Base-by-base conservation (phyloP, 2,113 vertebrate genomes). In the Dermatemys mawii region DNA sequence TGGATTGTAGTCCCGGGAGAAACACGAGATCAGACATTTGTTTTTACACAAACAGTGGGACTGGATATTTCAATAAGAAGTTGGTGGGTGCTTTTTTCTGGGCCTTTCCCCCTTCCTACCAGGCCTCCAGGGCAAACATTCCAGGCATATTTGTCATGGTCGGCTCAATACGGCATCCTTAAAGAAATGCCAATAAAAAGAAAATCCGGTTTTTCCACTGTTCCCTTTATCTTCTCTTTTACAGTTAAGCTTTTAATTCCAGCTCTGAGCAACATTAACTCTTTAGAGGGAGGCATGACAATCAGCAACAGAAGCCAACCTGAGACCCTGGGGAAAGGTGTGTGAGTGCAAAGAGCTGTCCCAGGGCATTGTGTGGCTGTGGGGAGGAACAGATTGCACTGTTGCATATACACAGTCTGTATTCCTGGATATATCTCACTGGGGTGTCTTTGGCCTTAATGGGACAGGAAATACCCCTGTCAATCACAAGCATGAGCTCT, bases 91-190 rank as follows among this genome's bases (percentile, higher is more conserved):
- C 93, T 90, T 94, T 90, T 93, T 81, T 80, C 50, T 87, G 89
- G 86, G 90, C 92, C 86, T 92, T 97, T 95, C 93, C 84, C 88
- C 90, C 86, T 91, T 93, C 92, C 3, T 94, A 91, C 91, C 89
- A 75, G 73, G 86, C 97, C 96, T 93, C 55, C 82, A 97, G 95
- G 96, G 53, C 95, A 97, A 97, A 97, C 97, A 97, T 97, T 97
- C 97, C 94, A 88, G 94, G 73, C 91, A 97, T 97, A 96, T 94
- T 97, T 97, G 97, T 97, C 93, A 79, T 93, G 90, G 95, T 95
- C 92, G 0, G 82, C 93, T 97, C 95, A 87, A 96, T 92, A 87
- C 95, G 87, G 94, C 93, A 95, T 97, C 97, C 93, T 96, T 88
- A 35, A 48, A 86, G 81, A 86, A 93, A 96, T 95, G 88, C 78